Percentiles rank a stretch among this genome's conserved stretches.
Conservation (phyloP, 2,797 vertebrate genomes). For the Pampus argenteus region DNA sequence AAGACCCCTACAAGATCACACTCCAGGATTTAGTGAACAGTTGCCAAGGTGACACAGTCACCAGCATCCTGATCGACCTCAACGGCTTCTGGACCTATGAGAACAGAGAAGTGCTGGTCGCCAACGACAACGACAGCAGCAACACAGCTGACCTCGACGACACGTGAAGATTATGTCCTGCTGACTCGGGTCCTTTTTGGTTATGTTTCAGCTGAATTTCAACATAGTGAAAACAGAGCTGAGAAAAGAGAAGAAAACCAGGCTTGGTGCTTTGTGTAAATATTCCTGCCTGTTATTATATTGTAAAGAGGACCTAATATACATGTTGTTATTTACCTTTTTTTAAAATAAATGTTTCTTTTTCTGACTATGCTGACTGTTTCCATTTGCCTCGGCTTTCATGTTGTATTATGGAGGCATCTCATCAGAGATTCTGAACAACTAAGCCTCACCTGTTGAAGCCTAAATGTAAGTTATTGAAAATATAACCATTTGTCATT, state of each 20-base stretch:
- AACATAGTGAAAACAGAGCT: not conserved
- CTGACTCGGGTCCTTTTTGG: not conserved
- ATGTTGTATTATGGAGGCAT: not conserved
- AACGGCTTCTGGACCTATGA: conserved; percentile 99
- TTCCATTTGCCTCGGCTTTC: not conserved
- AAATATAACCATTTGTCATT: too few species aligned
- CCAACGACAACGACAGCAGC: conserved; percentile 88
- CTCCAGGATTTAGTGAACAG: conserved; percentile 98
- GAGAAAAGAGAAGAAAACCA: not conserved
- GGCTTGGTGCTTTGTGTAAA: not conserved
- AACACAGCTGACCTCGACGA: conserved; percentile 88
- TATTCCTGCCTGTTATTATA: not conserved
- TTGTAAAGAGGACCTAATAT: not conserved
- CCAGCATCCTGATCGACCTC: conserved; percentile 97
- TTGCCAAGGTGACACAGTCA: conserved; percentile 97
- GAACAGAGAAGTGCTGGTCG: conserved; percentile 97
- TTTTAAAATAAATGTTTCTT: conserved; percentile 20
- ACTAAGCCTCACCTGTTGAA: too few species aligned
- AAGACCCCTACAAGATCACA: conserved; percentile 95
- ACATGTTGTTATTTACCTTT: not conserved
- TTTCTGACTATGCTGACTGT: not conserved
- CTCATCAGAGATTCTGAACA: too few species aligned
- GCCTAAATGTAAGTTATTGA: too few species aligned
- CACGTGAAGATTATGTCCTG: conserved; percentile 76
- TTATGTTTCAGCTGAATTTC: not conserved